Conservation (phyloP, 1,140 invertebrate species). For the Eufriesea mexicana region DNA sequence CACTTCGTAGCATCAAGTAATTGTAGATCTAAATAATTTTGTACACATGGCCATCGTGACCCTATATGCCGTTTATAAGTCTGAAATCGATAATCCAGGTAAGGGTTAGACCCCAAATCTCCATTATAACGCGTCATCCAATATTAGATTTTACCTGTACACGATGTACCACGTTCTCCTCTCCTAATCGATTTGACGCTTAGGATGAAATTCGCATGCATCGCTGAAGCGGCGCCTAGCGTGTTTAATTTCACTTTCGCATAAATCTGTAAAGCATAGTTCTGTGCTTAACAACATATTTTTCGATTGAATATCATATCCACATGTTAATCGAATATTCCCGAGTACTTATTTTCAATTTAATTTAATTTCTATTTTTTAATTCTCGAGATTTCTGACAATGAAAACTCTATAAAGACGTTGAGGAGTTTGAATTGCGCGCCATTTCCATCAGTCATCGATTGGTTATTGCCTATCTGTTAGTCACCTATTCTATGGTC, state of each 20-base stretch:
- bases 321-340: too few species aligned
- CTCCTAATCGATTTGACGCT: neutral
- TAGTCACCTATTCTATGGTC: too few species aligned
- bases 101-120: conserved; percentile 29
- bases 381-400: neutral
- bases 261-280: neutral
- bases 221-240: neutral
- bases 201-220: neutral
- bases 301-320: too few species aligned
- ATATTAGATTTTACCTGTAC: conserved; percentile 32
- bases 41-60: neutral
- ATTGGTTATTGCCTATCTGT: too few species aligned
- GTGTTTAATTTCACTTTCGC: neutral
- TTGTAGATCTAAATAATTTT: neutral
- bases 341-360: too few species aligned
- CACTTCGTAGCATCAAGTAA: neutral
- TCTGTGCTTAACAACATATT: neutral
- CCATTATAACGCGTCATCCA: conserved; percentile 15
- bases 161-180: neutral
- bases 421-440: too few species aligned
- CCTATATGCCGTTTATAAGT: neutral
- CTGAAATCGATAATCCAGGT: conserved; percentile 22
- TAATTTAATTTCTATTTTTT: too few species aligned
- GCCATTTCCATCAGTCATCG: too few species aligned
- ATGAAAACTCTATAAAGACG: too few species aligned